phyloP scores from a whole-genome alignment of 2,797 vertebrate genomes.

The Xerus rutilus region DNA sequence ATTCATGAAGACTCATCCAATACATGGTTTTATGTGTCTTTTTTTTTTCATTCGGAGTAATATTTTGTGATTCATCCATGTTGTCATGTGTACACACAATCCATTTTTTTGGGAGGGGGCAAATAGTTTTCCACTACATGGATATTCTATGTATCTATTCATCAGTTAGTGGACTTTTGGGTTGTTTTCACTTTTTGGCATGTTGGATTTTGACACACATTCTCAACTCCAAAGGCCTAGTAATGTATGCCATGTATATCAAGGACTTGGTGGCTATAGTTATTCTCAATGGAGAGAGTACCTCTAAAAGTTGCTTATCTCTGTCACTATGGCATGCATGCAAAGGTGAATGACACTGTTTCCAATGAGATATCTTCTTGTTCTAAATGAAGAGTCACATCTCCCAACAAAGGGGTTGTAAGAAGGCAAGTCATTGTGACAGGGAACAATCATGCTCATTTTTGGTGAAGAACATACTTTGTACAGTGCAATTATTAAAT shows the following conservation, averaged over 20 bases:
- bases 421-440: background rate
- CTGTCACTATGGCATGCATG: background rate
- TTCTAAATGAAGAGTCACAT: background rate
- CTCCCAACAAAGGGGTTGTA: background rate
- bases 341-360: background rate
- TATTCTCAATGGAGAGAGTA: background rate
- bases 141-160: background rate
- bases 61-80: background rate
- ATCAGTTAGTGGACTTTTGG: background rate
- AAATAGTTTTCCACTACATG: background rate
- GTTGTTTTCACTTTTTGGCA: background rate
- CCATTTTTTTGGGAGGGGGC: too few relatives aligned
- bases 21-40: background rate
- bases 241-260: background rate
- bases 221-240: background rate
- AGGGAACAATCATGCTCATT: background rate
- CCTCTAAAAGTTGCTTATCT: background rate
- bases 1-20: background rate
- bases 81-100: background rate
- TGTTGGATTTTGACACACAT: background rate
- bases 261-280: background rate
- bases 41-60: background rate
- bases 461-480: constrained; percentile 31
- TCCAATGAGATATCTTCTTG: background rate
- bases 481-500: constrained; percentile 26